phyloP scores from a whole-genome alignment of 2,888 invertebrate genomes.

The Tachina lurida region DNA sequence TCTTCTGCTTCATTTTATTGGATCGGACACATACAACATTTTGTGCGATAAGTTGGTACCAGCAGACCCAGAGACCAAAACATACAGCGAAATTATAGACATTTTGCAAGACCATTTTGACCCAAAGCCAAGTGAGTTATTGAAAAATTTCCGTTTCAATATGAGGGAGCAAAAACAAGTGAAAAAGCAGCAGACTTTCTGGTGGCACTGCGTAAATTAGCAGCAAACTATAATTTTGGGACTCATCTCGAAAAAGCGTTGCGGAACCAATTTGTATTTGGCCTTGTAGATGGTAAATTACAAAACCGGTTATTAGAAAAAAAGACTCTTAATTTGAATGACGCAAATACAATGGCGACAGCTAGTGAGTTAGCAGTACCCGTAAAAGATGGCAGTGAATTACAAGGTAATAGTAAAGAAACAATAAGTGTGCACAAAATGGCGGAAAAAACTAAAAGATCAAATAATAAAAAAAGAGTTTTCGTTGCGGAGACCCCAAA shows the following conservation, averaged over 20 bases:
- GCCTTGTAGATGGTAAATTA: slow-evolving; percentile 47
- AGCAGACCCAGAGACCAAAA: neutral
- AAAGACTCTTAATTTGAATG: slow-evolving; percentile 55
- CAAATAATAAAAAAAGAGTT: neutral
- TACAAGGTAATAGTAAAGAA: slow-evolving; percentile 41
- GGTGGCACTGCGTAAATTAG: slow-evolving; percentile 32
- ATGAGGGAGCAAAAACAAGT: slow-evolving; percentile 26
- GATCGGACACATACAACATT: neutral
- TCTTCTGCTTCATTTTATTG: slow-evolving; percentile 15
- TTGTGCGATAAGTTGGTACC: neutral
- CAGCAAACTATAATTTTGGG: slow-evolving; percentile 42
- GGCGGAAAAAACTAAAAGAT: slow-evolving; percentile 26
- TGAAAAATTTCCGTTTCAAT: slow-evolving; percentile 46
- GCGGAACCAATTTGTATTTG: slow-evolving; percentile 62
- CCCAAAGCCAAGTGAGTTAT: slow-evolving; percentile 14
- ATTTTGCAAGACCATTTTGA: slow-evolving; percentile 7
- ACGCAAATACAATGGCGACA: slow-evolving; percentile 51
- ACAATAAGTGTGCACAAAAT: slow-evolving; percentile 42
- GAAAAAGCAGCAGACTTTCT: slow-evolving; percentile 14
- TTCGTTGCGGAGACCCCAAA: no score
- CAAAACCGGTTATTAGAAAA: slow-evolving; percentile 61
- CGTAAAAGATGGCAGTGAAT: slow-evolving; percentile 59
- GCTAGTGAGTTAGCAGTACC: slow-evolving; percentile 62
- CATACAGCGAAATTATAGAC: slow-evolving; percentile 20
- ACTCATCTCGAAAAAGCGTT: slow-evolving; percentile 58